A percentile compares a stretch with the other conserved stretches of the same genome.
phyloP scores from a whole-genome alignment of 2,113 vertebrate species.

The Pseudolaguvia tuberculata region DNA sequence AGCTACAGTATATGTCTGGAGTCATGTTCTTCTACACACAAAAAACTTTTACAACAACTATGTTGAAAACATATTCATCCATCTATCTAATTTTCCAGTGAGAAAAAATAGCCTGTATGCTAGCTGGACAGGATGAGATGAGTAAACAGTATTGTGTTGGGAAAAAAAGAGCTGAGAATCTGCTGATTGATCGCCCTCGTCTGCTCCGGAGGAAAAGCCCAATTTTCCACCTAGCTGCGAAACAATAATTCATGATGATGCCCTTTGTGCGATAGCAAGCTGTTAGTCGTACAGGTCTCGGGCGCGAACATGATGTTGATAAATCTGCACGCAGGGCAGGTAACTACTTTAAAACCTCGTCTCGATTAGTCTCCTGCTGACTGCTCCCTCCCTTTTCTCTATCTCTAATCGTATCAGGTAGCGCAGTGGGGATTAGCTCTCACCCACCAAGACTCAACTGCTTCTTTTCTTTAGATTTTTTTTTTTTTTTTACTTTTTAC shows the following conservation, averaged over 20 bases:
- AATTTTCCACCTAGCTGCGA: constrained; percentile 98
- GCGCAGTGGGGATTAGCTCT: constrained; percentile 15
- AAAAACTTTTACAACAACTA: constrained; percentile 2
- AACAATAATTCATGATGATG: constrained; percentile 99
- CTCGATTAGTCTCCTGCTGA: constrained; percentile 82
- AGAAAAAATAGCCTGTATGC: constrained; percentile 39
- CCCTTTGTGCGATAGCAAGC: constrained; percentile 88
- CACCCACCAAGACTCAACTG: constrained; percentile 51
- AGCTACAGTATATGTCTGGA: background rate
- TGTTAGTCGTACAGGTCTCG: constrained; percentile 80
- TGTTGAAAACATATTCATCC: constrained; percentile 29
- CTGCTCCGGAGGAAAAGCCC: constrained; percentile 93
- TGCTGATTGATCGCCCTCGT: constrained; percentile 93
- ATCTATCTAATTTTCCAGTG: constrained; percentile 23
- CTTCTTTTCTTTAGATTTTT: constrained; percentile 40
- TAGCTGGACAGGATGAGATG: constrained; percentile 50
- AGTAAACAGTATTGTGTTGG: constrained; percentile 50
- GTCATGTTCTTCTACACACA: constrained; percentile 35
- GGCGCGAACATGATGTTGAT: constrained; percentile 91
- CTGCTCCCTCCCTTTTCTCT: constrained; percentile 43
- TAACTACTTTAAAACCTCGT: constrained; percentile 98
- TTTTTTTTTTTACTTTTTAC: background rate
- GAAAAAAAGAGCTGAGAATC: constrained; percentile 79
- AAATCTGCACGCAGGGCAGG: constrained; percentile 93
- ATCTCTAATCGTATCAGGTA: constrained; percentile 71